A percentile compares a stretch with the other conserved stretches of the same genome.
phyloP scores from a whole-genome alignment of 2,113 vertebrate species.

The Siniperca knerii region DNA sequence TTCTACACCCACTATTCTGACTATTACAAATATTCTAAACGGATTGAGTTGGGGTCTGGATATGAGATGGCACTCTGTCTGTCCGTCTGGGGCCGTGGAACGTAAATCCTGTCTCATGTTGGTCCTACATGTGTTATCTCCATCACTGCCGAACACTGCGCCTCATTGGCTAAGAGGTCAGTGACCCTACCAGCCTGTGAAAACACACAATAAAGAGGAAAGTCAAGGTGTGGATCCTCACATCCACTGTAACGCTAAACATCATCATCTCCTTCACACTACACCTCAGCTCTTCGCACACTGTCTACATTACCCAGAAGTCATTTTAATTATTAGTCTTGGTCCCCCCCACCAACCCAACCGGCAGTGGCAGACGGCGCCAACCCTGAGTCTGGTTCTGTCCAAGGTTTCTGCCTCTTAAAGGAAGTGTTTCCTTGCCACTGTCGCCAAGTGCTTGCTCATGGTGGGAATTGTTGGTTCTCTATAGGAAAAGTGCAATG shows the following conservation, averaged over 20 bases:
- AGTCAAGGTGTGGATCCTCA: conserved; percentile 3
- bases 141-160: conserved; percentile 33
- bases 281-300: too few species aligned
- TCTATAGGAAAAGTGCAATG: too few species aligned
- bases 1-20: not conserved
- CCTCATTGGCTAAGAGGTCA: conserved; percentile 58
- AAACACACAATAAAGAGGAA: conserved; percentile 36
- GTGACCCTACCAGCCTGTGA: conserved; percentile 44
- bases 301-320: conserved; percentile 45
- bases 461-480: too few species aligned
- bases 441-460: too few species aligned
- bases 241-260: not conserved
- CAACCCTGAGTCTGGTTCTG: too few species aligned
- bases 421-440: too few species aligned
- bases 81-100: not conserved
- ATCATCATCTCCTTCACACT: not conserved
- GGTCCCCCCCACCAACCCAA: too few species aligned
- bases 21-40: not conserved
- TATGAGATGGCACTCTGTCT: not conserved
- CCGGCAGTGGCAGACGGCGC: too few species aligned
- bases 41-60: not conserved
- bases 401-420: too few species aligned
- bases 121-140: conserved; percentile 53
- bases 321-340: not conserved
- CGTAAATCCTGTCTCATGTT: conserved; percentile 42